Evolutionary conservation across 2,888 invertebrate species (phyloP), one percentile per base, ranked within the genome.

Genomic region (Coenonympha arcania): DNA sequence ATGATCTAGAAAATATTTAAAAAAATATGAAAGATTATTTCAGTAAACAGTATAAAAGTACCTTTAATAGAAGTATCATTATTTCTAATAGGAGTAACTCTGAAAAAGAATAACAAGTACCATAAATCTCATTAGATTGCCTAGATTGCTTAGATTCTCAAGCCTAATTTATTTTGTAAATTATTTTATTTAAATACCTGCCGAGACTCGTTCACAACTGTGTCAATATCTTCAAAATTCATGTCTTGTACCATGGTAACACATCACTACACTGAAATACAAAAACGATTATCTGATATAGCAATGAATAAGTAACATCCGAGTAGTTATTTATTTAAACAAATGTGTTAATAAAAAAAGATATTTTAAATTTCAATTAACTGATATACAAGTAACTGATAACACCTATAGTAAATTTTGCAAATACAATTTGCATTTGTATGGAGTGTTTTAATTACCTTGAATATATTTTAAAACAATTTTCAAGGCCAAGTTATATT

Each of bases 1-100:
- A 93, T 83, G 52, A 89, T 75, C 91, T 93, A 73, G 30, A 83
- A 81, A 24, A 13, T 1, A 34, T 8, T 13, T 15, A 15, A 15
- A 31, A 8, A 6, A 15, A 8, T 3, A 31, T 16, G 30, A 15
- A 31, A 8, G 6, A 15, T 3, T 3, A 31, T 16, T 15, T 6
- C 26, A n/a, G n/a, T 9, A 6, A 3, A n/a, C 9, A 6, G 6
- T 31, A 15, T n/a, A n/a, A n/a, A n/a, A n/a, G n/a, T n/a, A n/a
- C n/a, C n/a, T n/a, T n/a, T n/a, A n/a, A n/a, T n/a, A n/a, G n/a
- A n/a, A n/a, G n/a, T n/a, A n/a, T n/a, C n/a, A n/a, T n/a, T n/a
- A n/a, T n/a, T n/a, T n/a, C n/a, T n/a, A n/a, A n/a, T n/a, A n/a
- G n/a, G n/a, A n/a, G n/a, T n/a, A n/a, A n/a, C n/a, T n/a, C n/a